Conservation (phyloP, 53 echinoderm and acorn worm species). For the Holothuria leucospilota region DNA sequence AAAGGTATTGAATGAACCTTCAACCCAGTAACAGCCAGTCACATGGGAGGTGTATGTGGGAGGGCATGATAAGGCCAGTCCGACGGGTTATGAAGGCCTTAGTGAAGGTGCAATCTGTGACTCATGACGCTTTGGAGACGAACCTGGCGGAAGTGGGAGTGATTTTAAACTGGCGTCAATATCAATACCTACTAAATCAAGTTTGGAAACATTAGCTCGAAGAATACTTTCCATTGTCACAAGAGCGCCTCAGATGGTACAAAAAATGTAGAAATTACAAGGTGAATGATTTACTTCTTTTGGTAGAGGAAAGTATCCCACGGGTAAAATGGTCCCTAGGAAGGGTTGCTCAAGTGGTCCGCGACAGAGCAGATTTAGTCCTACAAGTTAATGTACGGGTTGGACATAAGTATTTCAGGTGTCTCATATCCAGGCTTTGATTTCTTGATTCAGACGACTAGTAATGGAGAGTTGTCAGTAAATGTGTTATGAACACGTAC, state of each 20-base stretch:
- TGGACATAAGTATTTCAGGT: constrained; percentile 21
- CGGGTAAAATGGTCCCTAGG: constrained; percentile 66
- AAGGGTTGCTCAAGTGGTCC: neutral
- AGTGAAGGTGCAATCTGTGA: constrained; percentile 11
- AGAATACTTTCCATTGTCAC: constrained; percentile 60
- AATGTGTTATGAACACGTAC: too few relatives aligned
- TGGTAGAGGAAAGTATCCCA: constrained; percentile 45
- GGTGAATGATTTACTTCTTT: constrained; percentile 57
- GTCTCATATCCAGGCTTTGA: constrained; percentile 46
- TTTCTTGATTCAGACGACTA: constrained; percentile 22
- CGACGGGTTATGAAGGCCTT: constrained; percentile 28
- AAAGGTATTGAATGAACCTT: constrained; percentile 61
- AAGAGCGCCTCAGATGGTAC: constrained; percentile 60
- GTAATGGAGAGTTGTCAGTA: neutral
- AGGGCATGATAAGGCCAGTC: constrained; percentile 41
- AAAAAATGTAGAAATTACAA: constrained; percentile 51
- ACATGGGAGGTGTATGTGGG: constrained; percentile 66
- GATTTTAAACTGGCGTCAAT: constrained; percentile 70
- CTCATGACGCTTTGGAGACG: constrained; percentile 47
- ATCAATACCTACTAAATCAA: constrained; percentile 53
- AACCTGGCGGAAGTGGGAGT: constrained; percentile 59
- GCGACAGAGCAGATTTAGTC: neutral
- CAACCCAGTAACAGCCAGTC: constrained; percentile 58
- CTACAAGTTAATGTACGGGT: constrained; percentile 10
- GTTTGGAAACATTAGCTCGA: constrained; percentile 61